phyloP scores from a whole-genome alignment of 1,140 invertebrate species.

The Philopotamus ludificatus region DNA sequence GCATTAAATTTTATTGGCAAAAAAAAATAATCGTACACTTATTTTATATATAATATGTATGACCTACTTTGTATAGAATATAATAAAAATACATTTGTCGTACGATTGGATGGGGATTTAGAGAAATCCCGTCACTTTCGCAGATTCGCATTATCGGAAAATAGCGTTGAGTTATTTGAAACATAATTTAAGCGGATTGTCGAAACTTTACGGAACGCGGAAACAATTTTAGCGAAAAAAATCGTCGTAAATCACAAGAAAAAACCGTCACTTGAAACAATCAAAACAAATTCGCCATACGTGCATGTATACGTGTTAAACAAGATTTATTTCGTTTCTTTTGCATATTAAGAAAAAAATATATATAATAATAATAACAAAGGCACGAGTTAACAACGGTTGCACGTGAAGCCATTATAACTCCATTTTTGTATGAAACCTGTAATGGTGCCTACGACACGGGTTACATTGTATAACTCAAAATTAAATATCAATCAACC shows the following conservation, averaged over 20 bases:
- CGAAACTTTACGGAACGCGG: constrained; percentile 15
- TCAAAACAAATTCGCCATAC: constrained; percentile 19
- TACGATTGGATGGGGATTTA: too few relatives aligned
- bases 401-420: constrained; percentile 31
- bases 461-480: neutral
- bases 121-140: too few relatives aligned
- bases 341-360: constrained; percentile 16
- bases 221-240: constrained; percentile 24
- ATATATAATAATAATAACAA: constrained; percentile 2
- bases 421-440: constrained; percentile 21
- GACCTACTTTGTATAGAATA: too few relatives aligned
- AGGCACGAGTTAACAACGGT: neutral
- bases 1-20: too few relatives aligned
- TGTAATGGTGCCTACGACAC: constrained; percentile 2
- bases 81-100: too few relatives aligned
- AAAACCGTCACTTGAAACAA: constrained; percentile 18
- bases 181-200: constrained; percentile 14
- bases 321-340: constrained; percentile 8
- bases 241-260: constrained; percentile 22
- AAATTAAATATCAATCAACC: constrained; percentile 25
- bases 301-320: neutral
- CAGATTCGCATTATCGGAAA: neutral
- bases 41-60: too few relatives aligned
- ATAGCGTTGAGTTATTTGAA: neutral
- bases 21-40: too few relatives aligned